Percentiles rank a stretch among this genome's conserved stretches.
Conservation (phyloP, 2,797 vertebrate species). For the Cynopterus sphinx region DNA sequence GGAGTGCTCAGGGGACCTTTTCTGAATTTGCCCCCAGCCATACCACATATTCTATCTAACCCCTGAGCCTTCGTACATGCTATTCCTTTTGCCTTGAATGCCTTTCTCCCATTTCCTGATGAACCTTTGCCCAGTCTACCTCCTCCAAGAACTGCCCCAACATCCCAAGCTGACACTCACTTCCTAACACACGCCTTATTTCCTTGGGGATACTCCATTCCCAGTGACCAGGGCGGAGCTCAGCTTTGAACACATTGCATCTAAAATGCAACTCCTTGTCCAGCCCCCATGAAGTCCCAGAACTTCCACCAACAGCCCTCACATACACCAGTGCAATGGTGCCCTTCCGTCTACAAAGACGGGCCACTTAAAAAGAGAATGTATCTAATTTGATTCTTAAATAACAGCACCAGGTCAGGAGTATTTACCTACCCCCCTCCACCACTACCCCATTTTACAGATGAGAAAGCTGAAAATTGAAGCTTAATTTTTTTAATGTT, state of each 20-base stretch:
- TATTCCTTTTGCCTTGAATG: not conserved
- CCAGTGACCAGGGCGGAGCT: not conserved
- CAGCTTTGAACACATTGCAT: not conserved
- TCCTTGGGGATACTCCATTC: not conserved
- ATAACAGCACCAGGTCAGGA: not conserved
- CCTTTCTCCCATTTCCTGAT: not conserved
- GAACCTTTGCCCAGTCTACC: not conserved
- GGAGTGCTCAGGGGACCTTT: not conserved
- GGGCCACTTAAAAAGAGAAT: not conserved
- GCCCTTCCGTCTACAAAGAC: not conserved
- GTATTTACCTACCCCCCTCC: not conserved
- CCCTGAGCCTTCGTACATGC: not conserved
- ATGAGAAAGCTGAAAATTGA: not conserved
- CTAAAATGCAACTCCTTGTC: not conserved
- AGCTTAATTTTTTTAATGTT: not conserved
- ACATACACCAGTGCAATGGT: fast-evolving
- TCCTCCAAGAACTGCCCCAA: not conserved
- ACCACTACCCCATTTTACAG: not conserved
- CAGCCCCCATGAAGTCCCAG: not conserved
- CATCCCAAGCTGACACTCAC: not conserved
- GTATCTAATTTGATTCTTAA: not conserved
- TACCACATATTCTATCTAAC: not conserved
- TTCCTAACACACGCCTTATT: not conserved
- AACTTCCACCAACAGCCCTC: not conserved
- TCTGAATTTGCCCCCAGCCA: not conserved